Percentiles rank a stretch among this genome's conserved stretches.
These are phyloP conservation scores for Myotis vivesi DNA, from an alignment of 2,797 vertebrate species.

Conservation along the genomic window DNA sequence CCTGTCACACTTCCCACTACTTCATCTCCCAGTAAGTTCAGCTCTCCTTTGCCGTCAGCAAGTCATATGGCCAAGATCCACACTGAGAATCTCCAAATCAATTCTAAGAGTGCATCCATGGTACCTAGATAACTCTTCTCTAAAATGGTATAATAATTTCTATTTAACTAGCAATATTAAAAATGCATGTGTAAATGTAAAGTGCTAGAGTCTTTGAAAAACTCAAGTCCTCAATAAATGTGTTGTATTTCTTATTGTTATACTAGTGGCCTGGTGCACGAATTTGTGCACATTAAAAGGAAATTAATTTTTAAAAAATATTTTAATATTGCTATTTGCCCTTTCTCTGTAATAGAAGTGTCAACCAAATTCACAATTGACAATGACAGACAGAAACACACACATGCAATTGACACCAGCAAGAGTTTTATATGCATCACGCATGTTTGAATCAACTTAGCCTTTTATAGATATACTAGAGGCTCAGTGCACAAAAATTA, in stretches of 20 bases:
- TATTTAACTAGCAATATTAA: background rate
- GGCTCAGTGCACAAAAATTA: too few species aligned
- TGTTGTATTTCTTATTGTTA: background rate
- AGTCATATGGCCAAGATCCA: background rate
- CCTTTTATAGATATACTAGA: too few species aligned
- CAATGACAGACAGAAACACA: too few species aligned
- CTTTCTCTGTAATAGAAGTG: too few species aligned
- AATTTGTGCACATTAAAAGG: too few species aligned
- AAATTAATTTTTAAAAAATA: too few species aligned
- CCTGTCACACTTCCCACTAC: background rate
- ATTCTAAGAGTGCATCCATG: background rate
- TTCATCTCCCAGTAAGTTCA: background rate
- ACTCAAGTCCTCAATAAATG: background rate
- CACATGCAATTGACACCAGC: fast-evolving
- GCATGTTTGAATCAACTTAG: too few species aligned
- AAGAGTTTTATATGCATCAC: too few species aligned
- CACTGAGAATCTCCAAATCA: background rate
- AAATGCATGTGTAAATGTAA: background rate
- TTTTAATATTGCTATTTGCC: too few species aligned
- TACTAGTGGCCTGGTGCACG: too few species aligned
- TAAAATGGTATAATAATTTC: background rate
- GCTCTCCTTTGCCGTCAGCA: background rate
- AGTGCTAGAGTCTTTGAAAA: background rate
- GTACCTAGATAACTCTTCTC: background rate
- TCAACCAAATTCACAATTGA: too few species aligned